Conservation (phyloP, 2,888 invertebrate species). For the Eupithecia insigniata region DNA sequence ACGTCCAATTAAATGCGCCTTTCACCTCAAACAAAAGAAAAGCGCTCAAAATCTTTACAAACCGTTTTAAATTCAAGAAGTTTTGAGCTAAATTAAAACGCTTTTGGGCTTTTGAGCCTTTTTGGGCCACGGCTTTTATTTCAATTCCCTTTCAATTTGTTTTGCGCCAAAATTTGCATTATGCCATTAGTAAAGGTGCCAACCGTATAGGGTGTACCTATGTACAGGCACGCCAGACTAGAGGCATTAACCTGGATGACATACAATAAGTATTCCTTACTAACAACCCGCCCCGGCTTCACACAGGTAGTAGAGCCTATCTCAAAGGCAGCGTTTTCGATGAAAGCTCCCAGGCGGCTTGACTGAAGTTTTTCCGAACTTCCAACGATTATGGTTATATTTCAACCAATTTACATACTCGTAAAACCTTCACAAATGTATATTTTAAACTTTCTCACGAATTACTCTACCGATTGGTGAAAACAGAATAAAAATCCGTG, state of each 20-base stretch:
- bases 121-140: conserved; percentile 41
- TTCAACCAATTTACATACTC: too few relatives aligned
- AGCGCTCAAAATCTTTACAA: conserved; percentile 38
- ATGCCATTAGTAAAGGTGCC: conserved; percentile 37
- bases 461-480: too few relatives aligned
- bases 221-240: conserved; percentile 1
- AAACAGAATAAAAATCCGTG: too few relatives aligned
- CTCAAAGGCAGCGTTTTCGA: too few relatives aligned
- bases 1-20: conserved; percentile 54
- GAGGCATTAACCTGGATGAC: not conserved
- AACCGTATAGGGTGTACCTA: not conserved
- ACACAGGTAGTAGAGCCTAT: too few relatives aligned
- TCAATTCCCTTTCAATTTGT: conserved; percentile 51
- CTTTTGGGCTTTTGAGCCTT: conserved; percentile 30
- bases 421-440: too few relatives aligned
- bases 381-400: too few relatives aligned
- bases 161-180: conserved; percentile 49
- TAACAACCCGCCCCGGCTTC: too few relatives aligned
- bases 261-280: too few relatives aligned
- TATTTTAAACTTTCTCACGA: too few relatives aligned
- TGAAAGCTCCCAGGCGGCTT: too few relatives aligned
- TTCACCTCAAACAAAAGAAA: conserved; percentile 41
- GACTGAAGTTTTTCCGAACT: too few relatives aligned
- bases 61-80: conserved; percentile 47
- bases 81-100: conserved; percentile 41